phyloP scores from a whole-genome alignment of 2,113 vertebrate genomes.

The Physeter macrocephalus region DNA sequence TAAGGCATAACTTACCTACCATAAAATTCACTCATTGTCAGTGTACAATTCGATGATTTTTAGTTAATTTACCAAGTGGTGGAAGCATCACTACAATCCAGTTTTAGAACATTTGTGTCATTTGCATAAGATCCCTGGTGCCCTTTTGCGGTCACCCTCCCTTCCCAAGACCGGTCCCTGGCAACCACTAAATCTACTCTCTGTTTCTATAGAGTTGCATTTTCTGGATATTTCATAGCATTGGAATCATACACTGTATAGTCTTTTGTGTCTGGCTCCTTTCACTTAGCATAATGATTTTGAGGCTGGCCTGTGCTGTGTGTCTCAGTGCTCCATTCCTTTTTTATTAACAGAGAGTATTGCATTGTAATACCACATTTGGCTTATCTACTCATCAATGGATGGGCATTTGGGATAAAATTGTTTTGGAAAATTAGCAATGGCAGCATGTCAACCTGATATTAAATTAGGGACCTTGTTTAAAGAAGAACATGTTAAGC shows the following conservation, averaged over 20 bases:
- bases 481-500: not conserved
- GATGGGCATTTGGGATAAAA: not conserved
- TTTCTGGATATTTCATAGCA: not conserved
- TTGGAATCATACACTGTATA: not conserved
- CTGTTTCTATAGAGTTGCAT: not conserved
- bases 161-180: not conserved
- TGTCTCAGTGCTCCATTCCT: rapidly evolving
- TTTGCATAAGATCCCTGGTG: not conserved
- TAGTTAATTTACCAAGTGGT: not conserved
- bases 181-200: not conserved
- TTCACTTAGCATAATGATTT: not conserved
- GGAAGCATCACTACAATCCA: too few relatives aligned
- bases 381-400: not conserved
- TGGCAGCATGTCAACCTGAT: not conserved
- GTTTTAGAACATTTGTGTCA: not conserved
- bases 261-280: not conserved
- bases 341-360: not conserved
- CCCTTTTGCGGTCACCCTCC: rapidly evolving
- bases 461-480: not conserved
- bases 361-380: not conserved
- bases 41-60: not conserved
- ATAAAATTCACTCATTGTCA: not conserved
- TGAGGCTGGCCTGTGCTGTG: not conserved
- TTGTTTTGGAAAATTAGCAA: not conserved
- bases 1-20: not conserved